Conservation (phyloP, 1,140 invertebrate genomes). For the Bombyx mori region ASM3026992v2 NC_085117.1:11788501-11789000, state of each 20-base stretch:
- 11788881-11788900: conserved; percentile 50
- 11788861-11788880: conserved; percentile 26
- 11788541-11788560: too few relatives aligned
- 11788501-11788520: too few relatives aligned
- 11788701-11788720: neutral
- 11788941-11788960: conserved; percentile 10
- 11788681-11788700: too few relatives aligned
- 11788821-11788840: neutral
- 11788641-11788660: too few relatives aligned
- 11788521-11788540: too few relatives aligned
- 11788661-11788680: too few relatives aligned
- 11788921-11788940: conserved; percentile 59
- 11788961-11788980: too few relatives aligned
- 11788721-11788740: conserved; percentile 1
- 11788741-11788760: neutral
- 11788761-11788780: neutral
- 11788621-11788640: too few relatives aligned
- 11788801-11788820: neutral
- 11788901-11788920: conserved; percentile 61
- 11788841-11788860: conserved; percentile 15
- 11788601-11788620: too few relatives aligned
- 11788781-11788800: conserved; percentile 1
- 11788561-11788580: too few relatives aligned
- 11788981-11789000: too few relatives aligned
- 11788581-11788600: too few relatives aligned